Evolutionary conservation across 2,797 vertebrate genomes (phyloP).

Genomic region (Lycodopsis pacificus): DNA sequence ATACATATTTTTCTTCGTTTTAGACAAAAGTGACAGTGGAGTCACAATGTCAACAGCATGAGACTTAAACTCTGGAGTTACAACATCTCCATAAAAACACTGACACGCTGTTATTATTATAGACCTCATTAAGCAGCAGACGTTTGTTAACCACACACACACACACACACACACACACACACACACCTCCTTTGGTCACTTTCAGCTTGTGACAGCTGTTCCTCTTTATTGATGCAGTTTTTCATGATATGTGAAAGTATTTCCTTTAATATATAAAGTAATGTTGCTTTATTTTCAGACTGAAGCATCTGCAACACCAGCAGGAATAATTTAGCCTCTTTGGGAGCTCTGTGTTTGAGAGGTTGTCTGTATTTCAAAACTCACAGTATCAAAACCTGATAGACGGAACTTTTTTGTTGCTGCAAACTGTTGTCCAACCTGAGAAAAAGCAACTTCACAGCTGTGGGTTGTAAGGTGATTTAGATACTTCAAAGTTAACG

Average conservation of each 20-base stretch:
- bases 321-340: not conserved
- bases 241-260: slow-evolving; percentile 4
- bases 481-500: not conserved
- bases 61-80: not conserved
- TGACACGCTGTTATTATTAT: slow-evolving; percentile 1
- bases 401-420: not conserved
- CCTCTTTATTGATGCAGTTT: slow-evolving; percentile 8
- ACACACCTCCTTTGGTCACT: not conserved
- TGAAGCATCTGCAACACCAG: not conserved
- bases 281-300: not conserved
- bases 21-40: no score
- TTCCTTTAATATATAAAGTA: not conserved
- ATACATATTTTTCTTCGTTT: not conserved
- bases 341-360: not conserved
- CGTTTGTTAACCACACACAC: not conserved
- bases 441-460: not conserved
- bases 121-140: not conserved
- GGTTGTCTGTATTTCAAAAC: not conserved
- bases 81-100: not conserved
- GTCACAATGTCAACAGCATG: not conserved
- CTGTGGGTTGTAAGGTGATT: not conserved
- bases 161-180: not conserved
- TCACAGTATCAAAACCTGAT: not conserved
- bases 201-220: slow-evolving; percentile 39
- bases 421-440: not conserved